Base-by-base conservation (phyloP, 2,888 invertebrate species). In the Drosophila borborema region DNA sequence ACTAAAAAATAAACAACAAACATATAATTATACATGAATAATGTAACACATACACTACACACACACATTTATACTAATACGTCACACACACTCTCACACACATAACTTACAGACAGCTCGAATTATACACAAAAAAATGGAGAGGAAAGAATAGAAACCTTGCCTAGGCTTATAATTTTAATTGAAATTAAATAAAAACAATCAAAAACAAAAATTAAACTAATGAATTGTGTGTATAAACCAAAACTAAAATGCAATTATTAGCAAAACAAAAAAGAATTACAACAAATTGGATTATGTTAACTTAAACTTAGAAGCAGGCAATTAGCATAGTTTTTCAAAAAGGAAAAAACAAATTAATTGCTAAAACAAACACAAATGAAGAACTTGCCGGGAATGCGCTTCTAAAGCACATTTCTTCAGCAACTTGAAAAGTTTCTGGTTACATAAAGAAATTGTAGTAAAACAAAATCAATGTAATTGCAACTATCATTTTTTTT, bases 91-190 rank as follows among this genome's bases (percentile, higher is more conserved):
- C 58, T 74, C 58, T 74, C 53, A 69, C 61, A 79, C 53, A 69
- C 40, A 48, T 4, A n/a, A 51, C 51, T 51, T 51, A 73, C 68
- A 80, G 64, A 74, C 72, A 62, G 75, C 82, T 77, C 78, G 89
- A 81, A 74, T 84, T 76, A 84, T 86, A 86, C 90, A 89, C 90
- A 90, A 84, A 82, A 82, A 28, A 28, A 28, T 51, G 34, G 61
- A 79, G 71, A 58, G 34, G 45, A n/a, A 43, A 1, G 36, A n/a
- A 53, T n/a, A 41, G 58, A 43, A 51, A 43, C 62, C 58, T 68
- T 74, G 85, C 80, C 72, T 89, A 87, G 87, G 80, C 87, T 87
- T 89, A 79, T 89, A 71, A 89, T 81, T 81, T 85, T 49, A 74
- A 77, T 75, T 79, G 77, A 74, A 81, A 79, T 68, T 71, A 64